Evolutionary conservation across 92 coral and sea anemone species (phyloP).

Genomic region (Bergia puertoricense): DNA sequence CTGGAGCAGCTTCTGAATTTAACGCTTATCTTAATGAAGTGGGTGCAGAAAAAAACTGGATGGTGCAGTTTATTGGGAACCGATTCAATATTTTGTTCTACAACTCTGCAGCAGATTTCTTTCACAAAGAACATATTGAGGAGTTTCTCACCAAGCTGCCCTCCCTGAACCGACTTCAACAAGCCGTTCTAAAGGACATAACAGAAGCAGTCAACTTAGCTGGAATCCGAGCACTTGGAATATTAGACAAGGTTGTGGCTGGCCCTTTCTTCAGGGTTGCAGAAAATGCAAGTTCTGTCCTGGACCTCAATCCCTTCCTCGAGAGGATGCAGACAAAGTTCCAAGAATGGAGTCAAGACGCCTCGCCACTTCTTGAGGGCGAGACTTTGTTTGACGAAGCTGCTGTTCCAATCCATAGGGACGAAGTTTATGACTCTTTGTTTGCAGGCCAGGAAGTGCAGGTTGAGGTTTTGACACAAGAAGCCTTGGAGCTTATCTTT

Average conservation of each 20-base stretch:
- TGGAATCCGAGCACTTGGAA: constrained; percentile 51
- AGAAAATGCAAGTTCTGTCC: constrained; percentile 48
- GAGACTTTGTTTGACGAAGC: constrained; percentile 46
- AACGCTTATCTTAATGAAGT: constrained; percentile 19
- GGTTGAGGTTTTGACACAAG: constrained; percentile 50
- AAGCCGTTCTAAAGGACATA: constrained; percentile 39
- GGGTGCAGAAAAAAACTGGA: constrained; percentile 26
- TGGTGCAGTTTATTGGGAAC: constrained; percentile 51
- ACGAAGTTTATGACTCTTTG: constrained; percentile 43
- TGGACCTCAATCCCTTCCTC: constrained; percentile 48
- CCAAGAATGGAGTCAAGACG: constrained; percentile 49
- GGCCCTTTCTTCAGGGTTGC: constrained; percentile 53
- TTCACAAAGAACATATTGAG: constrained; percentile 37
- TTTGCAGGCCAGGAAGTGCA: constrained; percentile 45
- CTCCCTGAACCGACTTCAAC: constrained; percentile 46
- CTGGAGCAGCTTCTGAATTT: constrained; percentile 43
- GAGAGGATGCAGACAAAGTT: constrained; percentile 48
- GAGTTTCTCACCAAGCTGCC: constrained; percentile 41
- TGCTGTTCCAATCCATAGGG: constrained; percentile 44
- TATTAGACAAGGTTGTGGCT: constrained; percentile 46
- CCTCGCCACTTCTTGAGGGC: constrained; percentile 50
- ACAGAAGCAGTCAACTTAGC: constrained; percentile 43
- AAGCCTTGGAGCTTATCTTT: constrained; percentile 48
- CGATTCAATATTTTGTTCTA: constrained; percentile 37
- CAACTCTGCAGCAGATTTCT: constrained; percentile 41